Base-by-base conservation (phyloP, 2,888 invertebrate genomes). In the Orthosia gracilis region DNA sequence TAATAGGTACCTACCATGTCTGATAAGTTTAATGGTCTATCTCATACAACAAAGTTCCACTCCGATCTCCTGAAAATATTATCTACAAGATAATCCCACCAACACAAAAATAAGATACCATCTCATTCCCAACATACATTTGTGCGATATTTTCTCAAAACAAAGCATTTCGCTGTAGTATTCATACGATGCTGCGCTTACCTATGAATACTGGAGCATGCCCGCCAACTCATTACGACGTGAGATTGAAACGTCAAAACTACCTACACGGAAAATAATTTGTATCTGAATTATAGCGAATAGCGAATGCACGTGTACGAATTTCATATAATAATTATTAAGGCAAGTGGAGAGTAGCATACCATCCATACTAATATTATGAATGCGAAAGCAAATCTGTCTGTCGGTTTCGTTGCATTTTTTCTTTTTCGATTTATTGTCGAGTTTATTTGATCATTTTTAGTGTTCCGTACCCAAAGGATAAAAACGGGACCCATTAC, bases 161-260 rank as follows among this genome's bases (percentile, higher is more conserved):
- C 23, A 31, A 23, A 57, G 26, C 47, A 54, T 17, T 17, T 52
- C 21, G 26, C 76, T 80, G 11, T 26, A 1, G 11, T 58, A 81
- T 77, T 81, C 80, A 80, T 73, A 68, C 64, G 54, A 55, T 21
- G 61, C 49, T 68, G 67, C 23, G 21, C 57, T 13, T 54, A 18
- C 23, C 59, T 65, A 81, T 74, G 78, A 82, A 82, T 82, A 62
- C 15, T 15, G 11, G 13, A 82, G 58, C 50, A 55, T 49, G 57
- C 49, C 12, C 57, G 23, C 23, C 50, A 66, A 59, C 40, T 73
- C 67, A 73, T 73, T 69, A 50, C 50, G 17, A 21, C 47, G 7
- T 11, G 57, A 73, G 40, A 74, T 61, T 67, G 74, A 58, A 73
- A 66, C 50, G 54, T 23, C 21, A 26, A 57, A 81, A 70, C 78